phyloP scores from a whole-genome alignment of 2,113 vertebrate species.

The Pungitius pungitius region DNA sequence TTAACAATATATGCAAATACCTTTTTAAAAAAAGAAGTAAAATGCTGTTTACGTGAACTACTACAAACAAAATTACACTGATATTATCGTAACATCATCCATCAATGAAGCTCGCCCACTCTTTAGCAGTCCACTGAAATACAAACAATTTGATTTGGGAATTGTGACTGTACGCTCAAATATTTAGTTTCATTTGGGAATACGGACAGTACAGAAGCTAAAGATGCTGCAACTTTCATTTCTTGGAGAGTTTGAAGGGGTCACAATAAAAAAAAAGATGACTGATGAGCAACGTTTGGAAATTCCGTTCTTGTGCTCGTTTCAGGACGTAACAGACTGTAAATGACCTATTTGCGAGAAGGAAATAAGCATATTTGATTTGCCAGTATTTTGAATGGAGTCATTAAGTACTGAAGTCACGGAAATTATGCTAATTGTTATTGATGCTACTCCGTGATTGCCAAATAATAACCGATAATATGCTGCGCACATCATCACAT shows the following conservation, averaged over 20 bases:
- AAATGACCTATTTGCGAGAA: conserved; percentile 62
- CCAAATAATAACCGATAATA: conserved; percentile 77
- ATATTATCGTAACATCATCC: neutral
- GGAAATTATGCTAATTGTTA: conserved; percentile 76
- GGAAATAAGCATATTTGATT: conserved; percentile 74
- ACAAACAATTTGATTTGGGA: neutral
- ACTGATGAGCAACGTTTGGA: conserved; percentile 11
- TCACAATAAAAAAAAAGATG: conserved; percentile 1
- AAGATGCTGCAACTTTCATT: neutral
- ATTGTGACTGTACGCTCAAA: neutral
- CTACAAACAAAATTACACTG: neutral
- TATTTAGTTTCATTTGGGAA: neutral
- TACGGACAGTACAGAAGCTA: neutral
- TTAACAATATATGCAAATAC: neutral
- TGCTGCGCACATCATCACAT: conserved; percentile 72
- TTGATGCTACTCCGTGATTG: conserved; percentile 76
- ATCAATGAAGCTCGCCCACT: neutral
- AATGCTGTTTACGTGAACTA: neutral
- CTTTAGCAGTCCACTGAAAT: neutral
- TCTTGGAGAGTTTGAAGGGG: neutral
- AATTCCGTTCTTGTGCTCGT: conserved; percentile 32
- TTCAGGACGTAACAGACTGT: conserved; percentile 55
- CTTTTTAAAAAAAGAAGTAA: neutral
- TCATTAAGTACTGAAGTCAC: conserved; percentile 66
- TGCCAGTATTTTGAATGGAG: conserved; percentile 71